Conservation (phyloP, 2,113 vertebrate species). For the human region GRCh38 chr12:41360501-41361000, state of each 20-base stretch:
- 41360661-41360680: not conserved
- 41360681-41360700: not conserved
- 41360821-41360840: not conserved
- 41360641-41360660: not conserved
- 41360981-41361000: not conserved
- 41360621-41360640: not conserved
- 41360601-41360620: not conserved
- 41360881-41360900: not conserved
- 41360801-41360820: not conserved
- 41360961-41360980: not conserved
- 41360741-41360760: not conserved
- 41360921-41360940: not conserved
- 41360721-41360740: not conserved
- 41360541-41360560: not conserved
- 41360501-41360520: not conserved
- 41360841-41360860: not conserved
- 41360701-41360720: constrained; percentile 15
- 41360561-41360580: not conserved
- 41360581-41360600: not conserved
- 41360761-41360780: not conserved
- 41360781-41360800: not conserved
- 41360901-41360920: not conserved
- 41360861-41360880: not conserved
- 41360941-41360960: too few species aligned
- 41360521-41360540: not conserved